Conservation (phyloP, 2,888 invertebrate genomes). For the Cheilosia variabilis region DNA sequence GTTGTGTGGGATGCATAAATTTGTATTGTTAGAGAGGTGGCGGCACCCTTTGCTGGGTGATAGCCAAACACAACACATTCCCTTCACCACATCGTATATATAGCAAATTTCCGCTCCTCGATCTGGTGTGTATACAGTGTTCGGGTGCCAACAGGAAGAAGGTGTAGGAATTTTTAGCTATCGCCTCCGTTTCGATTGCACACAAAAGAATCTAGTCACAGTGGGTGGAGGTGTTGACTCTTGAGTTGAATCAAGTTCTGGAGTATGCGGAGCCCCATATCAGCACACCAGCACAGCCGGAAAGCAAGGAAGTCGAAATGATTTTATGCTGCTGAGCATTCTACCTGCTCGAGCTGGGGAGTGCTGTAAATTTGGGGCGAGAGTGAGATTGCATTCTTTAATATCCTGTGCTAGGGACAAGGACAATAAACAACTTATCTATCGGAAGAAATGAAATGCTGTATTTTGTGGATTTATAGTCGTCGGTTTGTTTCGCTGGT, state of each 20-base stretch:
- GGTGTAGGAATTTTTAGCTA: constrained; percentile 69
- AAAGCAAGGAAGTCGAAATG: constrained; percentile 73
- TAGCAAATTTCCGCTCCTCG: constrained; percentile 64
- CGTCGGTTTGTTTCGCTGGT: constrained; percentile 26
- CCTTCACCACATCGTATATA: constrained; percentile 47
- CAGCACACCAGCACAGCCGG: constrained; percentile 50
- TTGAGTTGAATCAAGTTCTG: constrained; percentile 34
- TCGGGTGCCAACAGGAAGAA: constrained; percentile 50
- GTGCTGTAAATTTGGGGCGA: constrained; percentile 19
- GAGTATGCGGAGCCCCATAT: constrained; percentile 25
- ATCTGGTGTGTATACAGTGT: constrained; percentile 6
- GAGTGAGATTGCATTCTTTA: constrained; percentile 70
- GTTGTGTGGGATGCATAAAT: constrained; percentile 51
- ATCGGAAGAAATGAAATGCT: constrained; percentile 68
- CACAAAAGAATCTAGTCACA: constrained; percentile 71
- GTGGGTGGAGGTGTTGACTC: constrained; percentile 53
- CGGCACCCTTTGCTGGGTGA: neutral
- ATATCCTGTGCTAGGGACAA: constrained; percentile 70
- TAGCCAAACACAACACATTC: neutral
- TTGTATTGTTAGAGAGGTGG: constrained; percentile 15
- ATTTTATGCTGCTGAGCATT: constrained; percentile 61
- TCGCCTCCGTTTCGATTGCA: constrained; percentile 72
- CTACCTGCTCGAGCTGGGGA: constrained; percentile 47
- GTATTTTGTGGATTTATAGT: constrained; percentile 64
- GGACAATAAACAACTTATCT: constrained; percentile 73